Evolutionary conservation across 2,113 vertebrate species (phyloP), one percentile per base, ranked within the genome.

Genomic region (Mus pahari): DNA sequence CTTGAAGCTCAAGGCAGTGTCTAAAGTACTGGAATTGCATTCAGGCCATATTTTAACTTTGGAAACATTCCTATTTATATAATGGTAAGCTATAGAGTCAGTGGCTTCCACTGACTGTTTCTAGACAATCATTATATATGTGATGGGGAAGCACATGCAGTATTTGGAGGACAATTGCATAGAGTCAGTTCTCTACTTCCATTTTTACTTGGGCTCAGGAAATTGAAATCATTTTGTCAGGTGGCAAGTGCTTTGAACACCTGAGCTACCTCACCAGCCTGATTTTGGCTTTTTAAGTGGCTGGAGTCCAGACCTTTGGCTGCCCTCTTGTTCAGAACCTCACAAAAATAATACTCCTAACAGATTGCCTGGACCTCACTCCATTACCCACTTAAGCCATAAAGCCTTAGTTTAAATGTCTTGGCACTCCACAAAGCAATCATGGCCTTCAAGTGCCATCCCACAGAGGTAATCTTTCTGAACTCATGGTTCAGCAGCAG

Each of bases 351-450:
- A 82, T 64, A 86, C 64, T 64, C 39, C 73, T 91, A 50, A 62
- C 33, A 62, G 36, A 87, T 50, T n/a, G 3, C 39, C 60, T 28
- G 16, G 42, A 28, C 13, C 39, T 90, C 79, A 71, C n/a, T 93
- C 36, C 64, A 84, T 92, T 91, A 68, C 45, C 10, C 91, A 90
- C n/a, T 86, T 92, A 90, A 70, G n/a, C 42, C 45, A 73, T 86
- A 73, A 71, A 90, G 62, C 77, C 36, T 92, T 89, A 86, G 79
- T 77, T 39, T 87, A 92, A 81, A 48, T 66, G 33, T 60, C 33
- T 36, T 95, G 33, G 28, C 9, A 95, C 39, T 81, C 64, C 45
- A 88, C 12, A 88, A 93, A 95, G 36, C 33, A 93, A 86, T 71
- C 48, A 2, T 77, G 42, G 13, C 50, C n/a, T 89, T 96, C 62